Evolutionary conservation across 2,888 invertebrate species (phyloP).

Genomic region (Thumatha senex): DNA sequence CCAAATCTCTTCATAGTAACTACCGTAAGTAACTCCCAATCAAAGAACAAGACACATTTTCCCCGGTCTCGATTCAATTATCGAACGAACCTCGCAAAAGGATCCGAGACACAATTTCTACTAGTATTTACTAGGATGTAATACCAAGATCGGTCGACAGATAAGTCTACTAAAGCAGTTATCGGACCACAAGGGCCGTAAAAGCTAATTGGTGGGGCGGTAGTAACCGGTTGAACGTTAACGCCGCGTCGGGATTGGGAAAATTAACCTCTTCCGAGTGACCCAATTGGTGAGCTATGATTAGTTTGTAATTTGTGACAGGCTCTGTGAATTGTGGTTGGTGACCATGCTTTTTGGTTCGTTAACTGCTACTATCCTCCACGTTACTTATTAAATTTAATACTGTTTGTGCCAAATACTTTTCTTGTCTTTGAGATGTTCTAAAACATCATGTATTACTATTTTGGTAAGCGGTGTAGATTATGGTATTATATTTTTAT

Average conservation of each 20-base stretch:
- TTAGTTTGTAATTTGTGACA: slow-evolving; percentile 75
- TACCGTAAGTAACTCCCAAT: background rate
- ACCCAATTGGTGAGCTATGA: slow-evolving; percentile 72
- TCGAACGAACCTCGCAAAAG: slow-evolving; percentile 10
- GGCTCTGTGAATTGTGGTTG: slow-evolving; percentile 49
- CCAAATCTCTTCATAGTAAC: background rate
- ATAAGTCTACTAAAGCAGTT: slow-evolving; percentile 72
- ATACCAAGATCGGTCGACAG: slow-evolving; percentile 64
- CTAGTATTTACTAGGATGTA: slow-evolving; percentile 60
- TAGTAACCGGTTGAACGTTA: slow-evolving; percentile 60
- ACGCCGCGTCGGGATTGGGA: slow-evolving; percentile 66
- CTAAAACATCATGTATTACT: no score
- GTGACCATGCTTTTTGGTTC: slow-evolving; percentile 41
- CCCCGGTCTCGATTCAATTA: slow-evolving; percentile 13
- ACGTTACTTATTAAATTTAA: no score
- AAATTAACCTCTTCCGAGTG: slow-evolving; percentile 76
- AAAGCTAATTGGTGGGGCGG: slow-evolving; percentile 78
- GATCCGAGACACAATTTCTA: slow-evolving; percentile 42
- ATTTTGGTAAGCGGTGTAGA: no score
- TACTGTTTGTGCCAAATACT: slow-evolving; percentile 17
- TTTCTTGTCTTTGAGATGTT: slow-evolving; percentile 18
- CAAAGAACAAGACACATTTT: slow-evolving; percentile 5
- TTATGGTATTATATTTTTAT: no score
- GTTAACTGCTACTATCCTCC: slow-evolving; percentile 32
- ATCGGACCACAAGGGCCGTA: slow-evolving; percentile 77